Conservation (phyloP, 2,888 invertebrate species). For the Pristionchus japonicus region DNA sequence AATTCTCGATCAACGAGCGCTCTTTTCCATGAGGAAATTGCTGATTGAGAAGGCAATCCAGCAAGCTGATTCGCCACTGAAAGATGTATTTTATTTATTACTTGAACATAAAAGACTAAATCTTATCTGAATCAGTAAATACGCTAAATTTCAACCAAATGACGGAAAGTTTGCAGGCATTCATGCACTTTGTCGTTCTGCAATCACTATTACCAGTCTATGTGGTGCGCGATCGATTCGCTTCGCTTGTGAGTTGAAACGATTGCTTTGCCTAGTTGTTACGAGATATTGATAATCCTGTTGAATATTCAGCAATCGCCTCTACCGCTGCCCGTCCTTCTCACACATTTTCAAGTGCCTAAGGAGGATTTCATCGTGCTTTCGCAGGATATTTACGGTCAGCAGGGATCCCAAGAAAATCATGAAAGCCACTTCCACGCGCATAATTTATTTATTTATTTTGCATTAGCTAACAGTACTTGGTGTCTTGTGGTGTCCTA, state of each 20-base stretch:
- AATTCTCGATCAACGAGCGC: background rate
- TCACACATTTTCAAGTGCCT: background rate
- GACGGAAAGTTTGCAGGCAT: slow-evolving; percentile 43
- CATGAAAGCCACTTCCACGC: too few relatives aligned
- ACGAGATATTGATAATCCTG: too few relatives aligned
- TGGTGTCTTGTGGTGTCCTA: too few relatives aligned
- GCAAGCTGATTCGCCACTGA: background rate
- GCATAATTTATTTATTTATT: too few relatives aligned
- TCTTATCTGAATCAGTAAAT: too few relatives aligned
- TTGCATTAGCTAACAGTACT: too few relatives aligned
- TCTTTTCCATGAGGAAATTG: background rate
- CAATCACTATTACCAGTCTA: slow-evolving; percentile 24
- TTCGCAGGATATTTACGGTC: background rate
- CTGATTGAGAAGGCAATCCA: background rate
- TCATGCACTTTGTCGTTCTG: slow-evolving; percentile 32
- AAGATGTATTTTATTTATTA: background rate
- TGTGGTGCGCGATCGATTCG: slow-evolving; percentile 34
- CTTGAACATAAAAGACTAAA: too few relatives aligned
- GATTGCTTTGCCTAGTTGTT: too few relatives aligned
- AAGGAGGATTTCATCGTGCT: slow-evolving; percentile 29
- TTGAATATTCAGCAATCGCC: slow-evolving; percentile 5
- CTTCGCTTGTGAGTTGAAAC: background rate
- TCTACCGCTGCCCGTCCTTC: background rate
- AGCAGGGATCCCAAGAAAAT: too few relatives aligned
- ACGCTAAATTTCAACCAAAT: too few relatives aligned